Base-by-base conservation (phyloP, 2,888 invertebrate species). In the Ornithoptera alexandrae region DNA sequence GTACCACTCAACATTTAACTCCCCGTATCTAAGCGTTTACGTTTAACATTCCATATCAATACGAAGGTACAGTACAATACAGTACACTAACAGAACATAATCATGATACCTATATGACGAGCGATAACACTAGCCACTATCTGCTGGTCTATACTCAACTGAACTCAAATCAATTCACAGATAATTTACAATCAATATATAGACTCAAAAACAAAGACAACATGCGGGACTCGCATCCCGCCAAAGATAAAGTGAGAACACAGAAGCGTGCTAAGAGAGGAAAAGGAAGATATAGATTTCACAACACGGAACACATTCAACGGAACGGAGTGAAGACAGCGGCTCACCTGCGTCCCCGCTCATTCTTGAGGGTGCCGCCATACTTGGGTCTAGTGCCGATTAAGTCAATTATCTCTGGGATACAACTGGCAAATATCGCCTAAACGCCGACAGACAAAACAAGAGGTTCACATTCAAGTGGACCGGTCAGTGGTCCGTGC, bases 361-460 rank as follows among this genome's bases (percentile, higher is more conserved):
- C 99, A 95, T 99, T 98, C 97, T 99, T 99, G 96, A 98, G 98
- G 94, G 98, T 98, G 94, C 99, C 99, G 94, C 98, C 98, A 95
- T 99, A 99, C 96, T 99, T 99, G 95, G 99, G 98, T 95, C 99
- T 97, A 95, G 98, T 98, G 94, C 99, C 99, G 95, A 99, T 97
- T 96, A 99, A 97, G 96, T 99, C 99, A 95, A 98, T 98, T 95
- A 99, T 99, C 97, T 99, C 99, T 94, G 99, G 99, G 95, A 99
- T 98, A 96, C 98, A 99, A 96, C 98, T 98, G 95, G 99, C 99
- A 97, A 99, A 99, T 96, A 99, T 98, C 95, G 99, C 99, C 98
- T 99, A 93, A 93, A 93, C 93, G 93, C 93, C 92, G 93, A 90
- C 92, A 92, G 93, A 94, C 93, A 94, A 92, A 93, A 93, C 90